These are phyloP conservation scores for Chionis minor DNA, from an alignment of 2,113 vertebrate genomes.

Conservation along the genomic window DNA sequence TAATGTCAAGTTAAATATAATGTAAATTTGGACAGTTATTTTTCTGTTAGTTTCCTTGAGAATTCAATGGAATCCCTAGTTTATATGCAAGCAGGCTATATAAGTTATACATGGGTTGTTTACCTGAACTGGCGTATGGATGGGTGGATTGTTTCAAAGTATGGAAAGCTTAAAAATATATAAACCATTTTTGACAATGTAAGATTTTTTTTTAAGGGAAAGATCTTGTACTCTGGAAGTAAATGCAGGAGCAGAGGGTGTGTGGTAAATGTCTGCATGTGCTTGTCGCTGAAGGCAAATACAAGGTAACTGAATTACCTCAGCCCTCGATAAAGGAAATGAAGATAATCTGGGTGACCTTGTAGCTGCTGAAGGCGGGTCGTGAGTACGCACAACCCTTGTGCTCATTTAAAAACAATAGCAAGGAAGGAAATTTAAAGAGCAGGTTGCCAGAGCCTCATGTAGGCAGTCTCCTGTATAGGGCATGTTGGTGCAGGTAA, in stretches of 20 bases:
- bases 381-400: not conserved
- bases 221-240: not conserved
- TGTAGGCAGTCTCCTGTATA: not conserved
- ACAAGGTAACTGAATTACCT: not conserved
- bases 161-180: not conserved
- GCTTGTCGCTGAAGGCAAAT: not conserved
- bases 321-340: not conserved
- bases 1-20: not conserved
- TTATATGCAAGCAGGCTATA: rapidly evolving
- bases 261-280: not conserved
- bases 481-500: rapidly evolving
- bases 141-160: not conserved
- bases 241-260: not conserved
- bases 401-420: not conserved
- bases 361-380: not conserved
- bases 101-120: not conserved
- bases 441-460: not conserved
- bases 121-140: not conserved
- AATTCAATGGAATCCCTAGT: not conserved
- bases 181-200: not conserved
- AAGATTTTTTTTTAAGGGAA: not conserved
- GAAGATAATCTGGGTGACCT: not conserved
- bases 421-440: not conserved
- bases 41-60: not conserved
- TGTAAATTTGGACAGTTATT: not conserved